Evolutionary conservation across 2,113 vertebrate genomes (phyloP), one percentile per base, ranked within the genome.

Genomic region (Anolis carolinensis): DNA sequence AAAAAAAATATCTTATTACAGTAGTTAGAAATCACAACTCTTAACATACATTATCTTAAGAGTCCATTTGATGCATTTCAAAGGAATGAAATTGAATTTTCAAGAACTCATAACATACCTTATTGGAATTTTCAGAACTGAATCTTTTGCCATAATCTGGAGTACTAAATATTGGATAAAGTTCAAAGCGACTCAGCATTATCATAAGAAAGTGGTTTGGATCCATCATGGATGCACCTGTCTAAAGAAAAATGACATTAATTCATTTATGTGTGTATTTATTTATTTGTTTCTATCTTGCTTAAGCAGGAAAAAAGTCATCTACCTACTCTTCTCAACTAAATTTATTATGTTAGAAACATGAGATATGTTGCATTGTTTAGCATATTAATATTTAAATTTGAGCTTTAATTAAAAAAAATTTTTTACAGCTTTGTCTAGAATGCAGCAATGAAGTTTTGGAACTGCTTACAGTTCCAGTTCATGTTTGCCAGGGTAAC

Each of bases 131-230:
- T 94, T 97, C 98, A 63, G 97, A 93, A 87, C 96, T 96, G 91
- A 97, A 98, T 94, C 98, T 96, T 93, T 98, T 99, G 71, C 98
- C 98, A 52, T 97, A 97, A 92, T 99, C 98, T 30, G 96, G 95
- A 3, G 97, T 97, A 94, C 97, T 98, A 95, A 99, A 99, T 89
- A 99, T 97, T 92, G 98, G 98, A 89, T 98, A 98, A 36, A 99
- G 97, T 91, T 99, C 99, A 91, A 99, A 99, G 70, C 99, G 98
- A 92, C 97, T 98, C 67, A 99, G 94, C 89, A 98, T 96, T 70
- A 99, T 98, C 98, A 99, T 99, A 93, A 99, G 95, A 95, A 99
- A 99, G 93, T 99, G 98, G 90, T 99, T 99, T 86, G 99, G 98
- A 95, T 99, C 99, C 99, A 99, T 99, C 99, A 99, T 99, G 83